A percentile compares a stretch with the other conserved stretches of the same genome.
Evolutionary conservation across 2,888 invertebrate species (phyloP).

Genomic region (Tolmerus cingulatus): DNA sequence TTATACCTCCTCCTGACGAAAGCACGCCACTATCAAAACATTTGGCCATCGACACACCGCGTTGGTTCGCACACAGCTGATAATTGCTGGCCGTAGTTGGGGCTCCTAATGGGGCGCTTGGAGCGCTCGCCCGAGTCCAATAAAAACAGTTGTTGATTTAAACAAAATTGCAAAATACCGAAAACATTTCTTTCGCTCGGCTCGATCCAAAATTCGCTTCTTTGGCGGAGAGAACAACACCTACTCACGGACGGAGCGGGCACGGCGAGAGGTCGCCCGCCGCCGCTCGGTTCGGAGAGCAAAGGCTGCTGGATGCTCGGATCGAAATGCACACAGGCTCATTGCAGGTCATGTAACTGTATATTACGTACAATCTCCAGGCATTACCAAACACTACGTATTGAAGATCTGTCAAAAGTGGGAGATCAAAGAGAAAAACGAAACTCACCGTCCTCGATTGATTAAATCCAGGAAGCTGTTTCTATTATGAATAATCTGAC

Average conservation of each 20-base stretch:
- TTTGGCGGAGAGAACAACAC: neutral
- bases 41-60: neutral
- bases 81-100: neutral
- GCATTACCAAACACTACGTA: neutral
- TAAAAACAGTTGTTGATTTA: neutral
- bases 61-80: neutral
- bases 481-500: neutral
- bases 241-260: neutral
- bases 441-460: slow-evolving; percentile 40
- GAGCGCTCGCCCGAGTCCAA: neutral
- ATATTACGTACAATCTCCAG: slow-evolving; percentile 29
- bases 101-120: neutral
- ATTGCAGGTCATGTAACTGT: slow-evolving; percentile 40
- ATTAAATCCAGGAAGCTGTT: slow-evolving; percentile 40
- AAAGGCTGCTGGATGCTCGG: neutral
- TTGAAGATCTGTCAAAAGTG: slow-evolving; percentile 35
- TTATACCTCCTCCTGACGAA: neutral
- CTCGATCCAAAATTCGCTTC: neutral
- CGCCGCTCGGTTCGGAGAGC: neutral
- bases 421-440: neutral
- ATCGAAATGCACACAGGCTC: neutral
- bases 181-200: neutral
- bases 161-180: neutral
- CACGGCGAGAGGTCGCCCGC: neutral
- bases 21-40: neutral